Evolutionary conservation across 2,888 invertebrate genomes (phyloP).

Genomic region (Lepidonotus clava): DNA sequence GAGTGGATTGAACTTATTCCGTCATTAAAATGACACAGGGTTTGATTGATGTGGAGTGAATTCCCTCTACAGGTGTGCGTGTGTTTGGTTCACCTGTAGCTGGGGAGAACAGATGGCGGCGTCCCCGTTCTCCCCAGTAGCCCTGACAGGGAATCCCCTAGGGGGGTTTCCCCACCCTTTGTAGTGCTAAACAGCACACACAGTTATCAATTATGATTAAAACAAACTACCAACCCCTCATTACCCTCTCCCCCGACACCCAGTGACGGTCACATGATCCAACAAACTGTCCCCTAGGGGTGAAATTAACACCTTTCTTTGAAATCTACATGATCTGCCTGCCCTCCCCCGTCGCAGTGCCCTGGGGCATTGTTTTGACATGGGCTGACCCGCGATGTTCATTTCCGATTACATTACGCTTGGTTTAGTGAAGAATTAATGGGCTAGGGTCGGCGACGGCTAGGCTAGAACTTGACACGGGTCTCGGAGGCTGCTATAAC

Average conservation of each 20-base stretch:
- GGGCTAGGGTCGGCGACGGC: neutral
- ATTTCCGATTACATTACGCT: constrained; percentile 43
- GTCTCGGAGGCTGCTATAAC: no score
- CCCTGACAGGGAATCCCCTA: no score
- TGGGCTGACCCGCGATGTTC: constrained; percentile 27
- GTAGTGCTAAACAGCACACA: no score
- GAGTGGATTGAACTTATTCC: no score
- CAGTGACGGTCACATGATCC: neutral
- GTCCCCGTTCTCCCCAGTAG: no score
- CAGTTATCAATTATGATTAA: constrained; percentile 38
- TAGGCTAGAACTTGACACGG: no score
- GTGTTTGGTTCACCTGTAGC: neutral
- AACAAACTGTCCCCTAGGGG: neutral
- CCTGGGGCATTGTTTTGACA: constrained; percentile 44
- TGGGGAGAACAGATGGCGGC: no score
- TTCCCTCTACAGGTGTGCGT: neutral
- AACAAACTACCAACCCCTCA: neutral
- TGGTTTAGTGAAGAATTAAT: constrained; percentile 48
- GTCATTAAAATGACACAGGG: no score
- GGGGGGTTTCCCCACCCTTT: no score
- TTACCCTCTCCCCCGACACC: neutral
- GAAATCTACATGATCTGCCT: constrained; percentile 41
- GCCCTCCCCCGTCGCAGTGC: neutral
- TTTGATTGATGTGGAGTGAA: neutral
- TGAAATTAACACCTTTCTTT: neutral